Conservation (phyloP, 2,113 vertebrate genomes). For the Microtus montanus region DNA sequence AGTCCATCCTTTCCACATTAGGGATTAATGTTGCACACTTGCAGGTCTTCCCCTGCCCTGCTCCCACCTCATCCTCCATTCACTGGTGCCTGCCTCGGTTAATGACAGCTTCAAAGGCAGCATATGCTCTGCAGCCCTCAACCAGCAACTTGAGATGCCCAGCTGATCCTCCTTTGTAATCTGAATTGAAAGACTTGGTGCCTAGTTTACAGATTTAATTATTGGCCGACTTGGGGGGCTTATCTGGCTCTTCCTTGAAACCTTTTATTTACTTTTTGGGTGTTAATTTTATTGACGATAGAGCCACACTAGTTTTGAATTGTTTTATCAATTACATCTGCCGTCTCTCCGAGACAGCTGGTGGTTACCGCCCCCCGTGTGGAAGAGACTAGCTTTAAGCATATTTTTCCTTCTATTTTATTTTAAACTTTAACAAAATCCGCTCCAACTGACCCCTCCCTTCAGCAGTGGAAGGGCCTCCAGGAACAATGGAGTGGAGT, state of each 20-base stretch:
- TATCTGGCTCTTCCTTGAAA: slow-evolving; percentile 46
- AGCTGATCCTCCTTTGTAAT: slow-evolving; percentile 58
- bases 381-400: slow-evolving; percentile 72
- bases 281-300: slow-evolving; percentile 72
- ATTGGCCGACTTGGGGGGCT: slow-evolving; percentile 34
- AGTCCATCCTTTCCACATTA: slow-evolving; percentile 26
- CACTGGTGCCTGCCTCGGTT: background rate
- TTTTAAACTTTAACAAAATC: slow-evolving; percentile 62
- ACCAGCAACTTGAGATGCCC: background rate
- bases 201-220: background rate
- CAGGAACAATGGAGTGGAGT: background rate
- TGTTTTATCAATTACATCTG: slow-evolving; percentile 76
- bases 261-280: slow-evolving; percentile 65
- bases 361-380: slow-evolving; percentile 71
- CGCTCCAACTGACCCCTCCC: slow-evolving; percentile 6
- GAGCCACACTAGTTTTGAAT: slow-evolving; percentile 60
- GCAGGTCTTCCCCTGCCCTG: background rate
- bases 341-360: slow-evolving; percentile 70
- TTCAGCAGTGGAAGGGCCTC: slow-evolving; percentile 6
- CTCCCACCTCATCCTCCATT: background rate
- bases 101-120: background rate
- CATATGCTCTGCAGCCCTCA: background rate
- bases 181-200: background rate
- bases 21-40: background rate
- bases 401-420: slow-evolving; percentile 67